A percentile compares a stretch with the other conserved stretches of the same genome.
phyloP scores from a whole-genome alignment of 2,113 vertebrate species.

The Parotia lawesii region DNA sequence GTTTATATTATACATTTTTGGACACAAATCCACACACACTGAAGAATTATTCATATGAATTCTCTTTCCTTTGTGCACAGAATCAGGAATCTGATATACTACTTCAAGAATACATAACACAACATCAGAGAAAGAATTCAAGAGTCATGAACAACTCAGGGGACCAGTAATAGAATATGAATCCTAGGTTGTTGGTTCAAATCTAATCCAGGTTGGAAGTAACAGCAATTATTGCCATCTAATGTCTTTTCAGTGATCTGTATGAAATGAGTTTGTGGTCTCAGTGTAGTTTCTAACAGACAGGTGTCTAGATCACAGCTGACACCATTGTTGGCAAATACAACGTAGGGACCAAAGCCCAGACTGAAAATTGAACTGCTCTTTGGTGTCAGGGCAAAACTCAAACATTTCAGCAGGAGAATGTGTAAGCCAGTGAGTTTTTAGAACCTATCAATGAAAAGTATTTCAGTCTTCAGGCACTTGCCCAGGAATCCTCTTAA shows the following conservation, averaged over 20 bases:
- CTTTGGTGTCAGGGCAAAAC: background rate
- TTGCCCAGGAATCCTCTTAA: background rate
- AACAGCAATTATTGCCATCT: conserved; percentile 44
- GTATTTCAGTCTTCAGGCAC: background rate
- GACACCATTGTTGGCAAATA: background rate
- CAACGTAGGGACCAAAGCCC: background rate
- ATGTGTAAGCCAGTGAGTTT: background rate
- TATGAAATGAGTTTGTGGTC: conserved; percentile 52
- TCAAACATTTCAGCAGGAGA: background rate
- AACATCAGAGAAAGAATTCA: background rate
- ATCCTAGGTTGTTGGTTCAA: conserved; percentile 35
- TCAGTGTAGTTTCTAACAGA: conserved; percentile 8
- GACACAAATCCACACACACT: background rate
- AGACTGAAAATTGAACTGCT: background rate
- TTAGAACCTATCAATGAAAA: background rate
- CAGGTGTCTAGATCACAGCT: conserved; percentile 19
- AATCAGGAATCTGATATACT: conserved; percentile 18
- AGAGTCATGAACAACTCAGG: background rate
- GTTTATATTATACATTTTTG: background rate
- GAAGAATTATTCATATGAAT: background rate
- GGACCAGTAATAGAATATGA: conserved; percentile 51
- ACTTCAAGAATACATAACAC: background rate
- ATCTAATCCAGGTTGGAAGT: conserved; percentile 50
- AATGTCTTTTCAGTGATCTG: conserved; percentile 39
- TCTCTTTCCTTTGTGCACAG: background rate